Base-by-base conservation (phyloP, 2,888 invertebrate species). In the Andricus quercusramuli region DNA sequence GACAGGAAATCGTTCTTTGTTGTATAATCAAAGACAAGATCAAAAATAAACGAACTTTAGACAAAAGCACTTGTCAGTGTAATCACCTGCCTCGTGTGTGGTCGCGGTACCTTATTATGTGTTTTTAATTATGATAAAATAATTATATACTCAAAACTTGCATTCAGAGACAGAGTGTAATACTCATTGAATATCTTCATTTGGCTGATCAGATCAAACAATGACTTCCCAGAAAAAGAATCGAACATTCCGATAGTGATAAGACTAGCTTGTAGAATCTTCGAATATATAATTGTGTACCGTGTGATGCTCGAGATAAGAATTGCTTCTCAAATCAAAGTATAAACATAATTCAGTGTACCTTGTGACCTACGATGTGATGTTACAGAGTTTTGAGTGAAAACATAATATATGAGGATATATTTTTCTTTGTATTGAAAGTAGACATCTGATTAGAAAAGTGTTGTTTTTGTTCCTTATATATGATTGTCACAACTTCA, bases 301-400 rank as follows among this genome's bases (percentile, higher is more conserved):
- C n/a, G 56, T 56, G 11, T n/a, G 56, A 56, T 56, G 20, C 6
- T 3, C 8, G 4, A 65, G 32, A 65, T 65, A 65, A 65, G 65
- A 20, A 65, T 65, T 29, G 9, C 32, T 65, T 65, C 32, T 32
- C 65, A 65, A 65, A 65, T 65, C 25, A 65, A 65, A 32, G 29
- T 65, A 65, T 65, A 65, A 65, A 65, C 65, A 65, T 9, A 32
- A 37, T 32, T 65, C 65, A 65, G 65, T 65, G 65, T 32, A 65
- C 65, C 65, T 65, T 37, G 65, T 65, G 65, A 65, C 37, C 65
- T 17, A 20, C 65, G 65, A 37, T 9, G 65, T 65, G 65, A 37
- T 37, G 65, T 20, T 29, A 20, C 65, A 37, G 32, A 65, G 32
- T 65, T 65, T 65, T 65, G n/a, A 65, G 65, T 65, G 65, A 56